Conservation (phyloP, 1,140 invertebrate genomes). For the Antheraea mylitta region DNA sequence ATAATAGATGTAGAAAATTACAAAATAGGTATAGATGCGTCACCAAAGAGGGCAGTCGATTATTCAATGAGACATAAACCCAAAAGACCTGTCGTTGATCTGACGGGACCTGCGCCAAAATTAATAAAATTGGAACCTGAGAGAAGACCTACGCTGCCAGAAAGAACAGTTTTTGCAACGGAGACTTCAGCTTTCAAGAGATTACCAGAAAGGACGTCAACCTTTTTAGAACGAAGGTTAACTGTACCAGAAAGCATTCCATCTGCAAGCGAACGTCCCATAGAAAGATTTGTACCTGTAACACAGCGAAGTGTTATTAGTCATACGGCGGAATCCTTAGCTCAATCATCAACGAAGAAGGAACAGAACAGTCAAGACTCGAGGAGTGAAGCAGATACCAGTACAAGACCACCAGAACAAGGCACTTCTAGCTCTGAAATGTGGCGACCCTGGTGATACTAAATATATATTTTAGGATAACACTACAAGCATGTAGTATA, state of each 20-base stretch:
- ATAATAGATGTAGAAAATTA: constrained; percentile 74
- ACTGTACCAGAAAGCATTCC: constrained; percentile 55
- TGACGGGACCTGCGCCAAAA: constrained; percentile 49
- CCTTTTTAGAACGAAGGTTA: constrained; percentile 41
- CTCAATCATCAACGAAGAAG: constrained; percentile 42
- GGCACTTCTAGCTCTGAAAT: constrained; percentile 52
- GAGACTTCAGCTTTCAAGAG: constrained; percentile 49
- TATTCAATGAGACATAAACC: constrained; percentile 65
- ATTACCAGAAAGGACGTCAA: constrained; percentile 36
- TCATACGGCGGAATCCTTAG: constrained; percentile 62
- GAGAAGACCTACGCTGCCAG: constrained; percentile 24
- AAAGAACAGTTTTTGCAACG: constrained; percentile 35
- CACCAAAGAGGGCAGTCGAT: constrained; percentile 67
- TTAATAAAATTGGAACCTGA: constrained; percentile 49
- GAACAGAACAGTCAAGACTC: constrained; percentile 29
- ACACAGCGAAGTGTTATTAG: constrained; percentile 61
- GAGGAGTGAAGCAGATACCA: constrained; percentile 50
- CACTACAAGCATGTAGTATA: not conserved
- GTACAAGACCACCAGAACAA: constrained; percentile 54
- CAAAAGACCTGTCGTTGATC: constrained; percentile 49
- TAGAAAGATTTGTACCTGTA: constrained; percentile 14
- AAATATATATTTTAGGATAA: not conserved
- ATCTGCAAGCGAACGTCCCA: constrained; percentile 34
- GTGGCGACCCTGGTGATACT: constrained; percentile 63
- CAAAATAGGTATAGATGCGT: constrained; percentile 71